A percentile compares a stretch with the other conserved stretches of the same genome.
These are phyloP conservation scores for Cantharis nigra DNA, from an alignment of 2,888 invertebrate species.

Conservation along the genomic window DNA sequence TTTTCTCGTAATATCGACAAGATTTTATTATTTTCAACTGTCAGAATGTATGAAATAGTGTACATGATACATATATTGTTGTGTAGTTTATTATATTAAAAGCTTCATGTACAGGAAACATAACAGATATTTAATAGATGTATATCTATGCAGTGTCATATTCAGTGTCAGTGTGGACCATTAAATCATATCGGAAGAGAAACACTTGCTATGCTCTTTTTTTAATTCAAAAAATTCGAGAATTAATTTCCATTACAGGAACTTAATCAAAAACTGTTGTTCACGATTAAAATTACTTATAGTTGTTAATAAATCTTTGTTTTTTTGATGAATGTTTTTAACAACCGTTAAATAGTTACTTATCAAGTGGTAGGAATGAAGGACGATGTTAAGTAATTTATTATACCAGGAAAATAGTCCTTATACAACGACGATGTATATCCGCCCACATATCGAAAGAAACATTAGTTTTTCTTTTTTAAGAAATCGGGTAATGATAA, in stretches of 20 bases:
- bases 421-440: slow-evolving; percentile 33
- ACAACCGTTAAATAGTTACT: slow-evolving; percentile 12
- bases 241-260: not conserved
- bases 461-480: slow-evolving; percentile 33
- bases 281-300: not conserved
- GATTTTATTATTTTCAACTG: not conserved
- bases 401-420: slow-evolving; percentile 35
- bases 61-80: not conserved
- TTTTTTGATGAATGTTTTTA: not conserved
- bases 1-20: not conserved
- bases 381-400: slow-evolving; percentile 27
- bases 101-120: slow-evolving; percentile 38
- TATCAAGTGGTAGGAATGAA: slow-evolving; percentile 9
- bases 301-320: not conserved
- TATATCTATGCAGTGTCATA: slow-evolving; percentile 36
- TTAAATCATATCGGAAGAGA: slow-evolving; percentile 35
- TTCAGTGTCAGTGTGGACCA: slow-evolving; percentile 33
- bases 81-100: not conserved
- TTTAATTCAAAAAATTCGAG: not conserved
- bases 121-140: slow-evolving; percentile 38
- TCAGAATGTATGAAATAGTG: not conserved
- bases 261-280: not conserved
- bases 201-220: slow-evolving; percentile 31
- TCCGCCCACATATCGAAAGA: slow-evolving; percentile 36
- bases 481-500: slow-evolving; percentile 30